These are phyloP conservation scores for Cossypha caffra DNA, from an alignment of 2,797 vertebrate species.

Conservation along the genomic window DNA sequence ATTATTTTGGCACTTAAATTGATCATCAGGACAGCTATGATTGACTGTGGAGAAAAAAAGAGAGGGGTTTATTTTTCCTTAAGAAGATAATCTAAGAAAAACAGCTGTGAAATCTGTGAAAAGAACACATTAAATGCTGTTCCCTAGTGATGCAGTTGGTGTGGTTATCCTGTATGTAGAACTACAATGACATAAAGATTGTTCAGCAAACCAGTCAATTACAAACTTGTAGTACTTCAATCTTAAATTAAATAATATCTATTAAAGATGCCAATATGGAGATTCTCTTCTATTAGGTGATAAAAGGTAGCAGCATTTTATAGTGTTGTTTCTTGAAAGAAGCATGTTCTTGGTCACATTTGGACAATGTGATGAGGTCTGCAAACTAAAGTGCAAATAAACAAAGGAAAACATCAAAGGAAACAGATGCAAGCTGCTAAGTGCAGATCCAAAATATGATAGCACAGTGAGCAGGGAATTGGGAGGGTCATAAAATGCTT, in stretches of 20 bases:
- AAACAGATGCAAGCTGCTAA: neutral
- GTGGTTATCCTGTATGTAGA: neutral
- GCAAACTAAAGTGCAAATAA: neutral
- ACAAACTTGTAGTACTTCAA: neutral
- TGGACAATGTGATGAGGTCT: neutral
- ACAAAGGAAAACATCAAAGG: neutral
- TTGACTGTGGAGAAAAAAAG: constrained; percentile 75
- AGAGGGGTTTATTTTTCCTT: neutral
- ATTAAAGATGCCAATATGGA: neutral
- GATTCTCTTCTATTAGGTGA: neutral
- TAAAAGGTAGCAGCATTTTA: neutral
- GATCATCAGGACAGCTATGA: constrained; percentile 90
- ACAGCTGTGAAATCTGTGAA: neutral
- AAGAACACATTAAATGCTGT: neutral
- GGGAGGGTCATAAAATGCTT: neutral
- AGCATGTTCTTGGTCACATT: neutral
- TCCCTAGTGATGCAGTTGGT: neutral
- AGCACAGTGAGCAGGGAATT: neutral
- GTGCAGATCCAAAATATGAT: neutral
- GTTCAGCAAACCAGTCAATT: neutral
- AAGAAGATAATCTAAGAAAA: neutral
- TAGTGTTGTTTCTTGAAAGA: neutral
- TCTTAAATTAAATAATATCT: neutral
- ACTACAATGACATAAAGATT: neutral
- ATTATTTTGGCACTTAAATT: constrained; percentile 95